Base-by-base conservation (phyloP, 2,888 invertebrate species). In the Hanleya hanleyi region DNA sequence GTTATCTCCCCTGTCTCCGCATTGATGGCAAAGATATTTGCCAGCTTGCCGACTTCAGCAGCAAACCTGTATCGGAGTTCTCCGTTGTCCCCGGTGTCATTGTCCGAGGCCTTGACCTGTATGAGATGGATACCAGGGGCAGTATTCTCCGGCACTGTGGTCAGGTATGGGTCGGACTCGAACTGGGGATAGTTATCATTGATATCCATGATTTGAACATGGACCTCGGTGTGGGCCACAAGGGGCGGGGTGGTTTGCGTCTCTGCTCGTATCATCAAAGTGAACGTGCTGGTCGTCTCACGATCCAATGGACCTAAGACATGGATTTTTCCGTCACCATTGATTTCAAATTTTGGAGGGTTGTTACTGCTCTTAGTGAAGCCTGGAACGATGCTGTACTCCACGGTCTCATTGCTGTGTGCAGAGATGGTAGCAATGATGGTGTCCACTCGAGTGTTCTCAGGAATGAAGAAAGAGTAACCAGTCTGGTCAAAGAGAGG, bases 141-240 rank as follows among this genome's bases (percentile, higher is more conserved):
- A n/a, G 86, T 77, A 91, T 96, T 96, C 91, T 97, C 97, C 0
- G 96, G 95, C 18, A 97, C 91, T 78, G 93, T 93, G 33, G 95
- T 92, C 71, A 93, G 93, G 91, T 97, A 97, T 0, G 95, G 94
- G 86, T 93, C 94, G 85, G 95, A 95, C 90, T 97, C 96, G 90
- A 97, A 97, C 80, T 93, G 92, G 0, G 97, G 97, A 67, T 94
- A 93, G 90, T 97, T 96, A 90, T 97, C 97, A 91, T 98, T 97
- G 80, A 95, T 95, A 90, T 97, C 97, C 77, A 95, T 92, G 73
- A 97, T 95, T 91, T 95, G 94, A 71, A 97, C 92, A 5, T 93
- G 92, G 74, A 97, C 94, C 29, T 81, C 78, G 7, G 84, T 81
- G 57, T 86, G 77, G 15, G 94, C 93, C 29, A 94, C 94, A 37